phyloP scores from a whole-genome alignment of 2,888 invertebrate genomes.

The Melieria picta region DNA sequence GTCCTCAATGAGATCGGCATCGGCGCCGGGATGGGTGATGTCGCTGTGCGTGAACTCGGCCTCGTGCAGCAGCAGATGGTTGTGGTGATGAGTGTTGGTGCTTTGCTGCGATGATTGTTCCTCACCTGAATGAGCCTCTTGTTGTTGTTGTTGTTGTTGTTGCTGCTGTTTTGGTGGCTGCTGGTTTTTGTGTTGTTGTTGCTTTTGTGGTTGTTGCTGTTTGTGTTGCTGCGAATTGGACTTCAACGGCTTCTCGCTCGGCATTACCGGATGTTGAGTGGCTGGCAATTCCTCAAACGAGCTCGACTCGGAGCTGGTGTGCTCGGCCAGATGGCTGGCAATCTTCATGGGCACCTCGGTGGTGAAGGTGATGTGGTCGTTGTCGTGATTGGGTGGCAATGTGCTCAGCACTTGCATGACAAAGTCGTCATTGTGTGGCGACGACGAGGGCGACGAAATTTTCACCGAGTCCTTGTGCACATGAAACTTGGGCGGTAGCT shows the following conservation, averaged over 20 bases:
- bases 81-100: conserved; percentile 49
- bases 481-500: conserved; percentile 47
- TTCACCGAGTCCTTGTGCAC: conserved; percentile 59
- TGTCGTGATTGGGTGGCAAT: conserved; percentile 45
- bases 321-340: conserved; percentile 49
- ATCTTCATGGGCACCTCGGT: conserved; percentile 61
- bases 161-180: not conserved
- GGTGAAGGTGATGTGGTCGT: conserved; percentile 54
- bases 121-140: not conserved
- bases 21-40: conserved; percentile 72
- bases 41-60: conserved; percentile 69
- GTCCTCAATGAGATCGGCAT: conserved; percentile 73
- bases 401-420: conserved; percentile 60
- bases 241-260: conserved; percentile 5
- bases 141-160: conserved; percentile 2
- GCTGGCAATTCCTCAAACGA: conserved; percentile 53
- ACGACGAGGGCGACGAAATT: conserved; percentile 59
- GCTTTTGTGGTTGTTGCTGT: conserved; percentile 31
- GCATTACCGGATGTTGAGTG: conserved; percentile 32
- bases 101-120: conserved; percentile 1
- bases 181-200: conserved; percentile 37
- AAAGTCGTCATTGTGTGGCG: conserved; percentile 58
- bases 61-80: conserved; percentile 53
- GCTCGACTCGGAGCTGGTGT: conserved; percentile 55
- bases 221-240: conserved; percentile 13